Evolutionary conservation across 2,888 invertebrate species (phyloP).

Genomic region (Heliconius ismenius): DNA sequence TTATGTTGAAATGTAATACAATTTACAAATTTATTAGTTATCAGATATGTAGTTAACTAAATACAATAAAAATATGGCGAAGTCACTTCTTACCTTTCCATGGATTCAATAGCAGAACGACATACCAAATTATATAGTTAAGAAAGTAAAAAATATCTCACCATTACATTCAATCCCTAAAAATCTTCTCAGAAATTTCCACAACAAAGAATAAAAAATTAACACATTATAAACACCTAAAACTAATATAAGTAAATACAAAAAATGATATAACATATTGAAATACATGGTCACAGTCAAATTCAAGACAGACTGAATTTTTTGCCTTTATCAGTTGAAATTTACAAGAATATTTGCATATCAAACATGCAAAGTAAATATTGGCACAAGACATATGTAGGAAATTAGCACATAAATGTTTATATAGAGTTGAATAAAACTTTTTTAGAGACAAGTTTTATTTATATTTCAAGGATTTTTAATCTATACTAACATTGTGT

Average conservation of each 20-base stretch:
- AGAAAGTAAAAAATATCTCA: neutral
- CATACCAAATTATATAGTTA: neutral
- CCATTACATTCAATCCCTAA: slow-evolving; percentile 9
- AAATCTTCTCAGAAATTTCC: slow-evolving; percentile 19
- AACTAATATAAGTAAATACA: slow-evolving; percentile 22
- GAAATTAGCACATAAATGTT: slow-evolving; percentile 20
- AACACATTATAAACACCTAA: slow-evolving; percentile 30
- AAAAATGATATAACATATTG: slow-evolving; percentile 17
- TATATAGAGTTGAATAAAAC: slow-evolving; percentile 6
- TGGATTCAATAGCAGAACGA: neutral
- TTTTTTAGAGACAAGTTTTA: neutral
- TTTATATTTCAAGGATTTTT: neutral
- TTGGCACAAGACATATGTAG: slow-evolving; percentile 22
- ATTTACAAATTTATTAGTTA: neutral
- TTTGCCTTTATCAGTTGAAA: slow-evolving; percentile 17
- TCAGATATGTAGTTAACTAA: neutral
- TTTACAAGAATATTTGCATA: slow-evolving; percentile 28
- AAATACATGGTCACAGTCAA: slow-evolving; percentile 26
- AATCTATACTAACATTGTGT: neutral
- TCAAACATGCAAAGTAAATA: slow-evolving; percentile 23
- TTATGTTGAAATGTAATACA: neutral
- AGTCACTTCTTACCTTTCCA: neutral
- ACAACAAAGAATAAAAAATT: slow-evolving; percentile 22
- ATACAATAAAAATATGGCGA: neutral
- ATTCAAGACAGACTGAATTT: slow-evolving; percentile 17